These are phyloP conservation scores for Discoglossus pictus DNA, from an alignment of 2,797 vertebrate genomes.

Conservation along the genomic window DNA sequence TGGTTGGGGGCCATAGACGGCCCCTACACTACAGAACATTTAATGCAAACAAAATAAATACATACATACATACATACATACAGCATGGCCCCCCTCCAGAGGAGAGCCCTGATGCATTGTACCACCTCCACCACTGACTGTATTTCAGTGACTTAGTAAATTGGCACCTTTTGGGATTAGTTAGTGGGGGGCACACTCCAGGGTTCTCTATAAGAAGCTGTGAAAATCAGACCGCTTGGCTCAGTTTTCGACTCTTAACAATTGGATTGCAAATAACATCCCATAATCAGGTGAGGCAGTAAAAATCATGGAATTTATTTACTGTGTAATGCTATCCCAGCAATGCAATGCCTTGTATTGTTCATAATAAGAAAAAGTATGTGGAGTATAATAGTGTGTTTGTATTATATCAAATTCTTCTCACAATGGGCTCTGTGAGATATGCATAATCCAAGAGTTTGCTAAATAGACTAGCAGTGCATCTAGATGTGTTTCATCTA, in stretches of 20 bases:
- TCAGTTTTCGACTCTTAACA: not conserved
- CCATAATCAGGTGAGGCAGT: slow-evolving; percentile 32
- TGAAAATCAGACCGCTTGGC: not conserved
- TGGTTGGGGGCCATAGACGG: too few relatives aligned
- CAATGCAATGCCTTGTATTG: slow-evolving; percentile 30
- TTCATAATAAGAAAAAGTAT: slow-evolving; percentile 41
- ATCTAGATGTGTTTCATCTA: slow-evolving; percentile 13
- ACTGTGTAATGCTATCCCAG: slow-evolving; percentile 37
- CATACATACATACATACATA: too few relatives aligned
- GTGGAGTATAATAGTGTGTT: slow-evolving; percentile 30
- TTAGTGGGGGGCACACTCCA: too few relatives aligned
- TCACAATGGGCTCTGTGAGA: slow-evolving; percentile 34
- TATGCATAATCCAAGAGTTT: slow-evolving; percentile 39
- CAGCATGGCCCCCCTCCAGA: too few relatives aligned
- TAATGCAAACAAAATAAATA: too few relatives aligned
- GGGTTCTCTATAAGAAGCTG: too few relatives aligned
- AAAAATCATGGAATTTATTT: slow-evolving; percentile 19
- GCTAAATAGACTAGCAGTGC: slow-evolving; percentile 20
- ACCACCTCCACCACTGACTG: too few relatives aligned
- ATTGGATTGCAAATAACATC: not conserved
- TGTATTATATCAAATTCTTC: slow-evolving; percentile 31
- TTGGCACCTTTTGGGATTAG: too few relatives aligned
- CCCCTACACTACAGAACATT: too few relatives aligned
- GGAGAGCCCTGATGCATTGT: too few relatives aligned
- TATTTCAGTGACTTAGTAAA: too few relatives aligned